Evolutionary conservation across 2,888 invertebrate genomes (phyloP).

Genomic region (Hoplodrina blanda): DNA sequence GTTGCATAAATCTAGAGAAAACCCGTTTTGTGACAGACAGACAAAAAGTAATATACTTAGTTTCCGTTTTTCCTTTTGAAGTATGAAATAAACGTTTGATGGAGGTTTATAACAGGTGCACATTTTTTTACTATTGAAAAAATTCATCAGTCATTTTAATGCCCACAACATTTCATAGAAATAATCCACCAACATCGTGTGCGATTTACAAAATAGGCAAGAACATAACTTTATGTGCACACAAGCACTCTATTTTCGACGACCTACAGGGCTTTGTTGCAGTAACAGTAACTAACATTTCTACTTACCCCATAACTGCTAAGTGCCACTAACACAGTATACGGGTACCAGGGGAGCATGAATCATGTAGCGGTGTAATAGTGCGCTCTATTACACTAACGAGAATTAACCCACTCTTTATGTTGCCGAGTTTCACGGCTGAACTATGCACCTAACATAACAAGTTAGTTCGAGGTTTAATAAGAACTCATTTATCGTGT

Average conservation of each 20-base stretch:
- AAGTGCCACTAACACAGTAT: conserved; percentile 39
- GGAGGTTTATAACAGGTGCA: no score
- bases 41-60: no score
- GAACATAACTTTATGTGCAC: neutral
- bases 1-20: no score
- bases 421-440: conserved; percentile 46
- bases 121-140: no score
- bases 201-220: neutral
- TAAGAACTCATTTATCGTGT: conserved; percentile 28
- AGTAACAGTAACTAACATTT: conserved; percentile 40
- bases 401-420: conserved; percentile 59
- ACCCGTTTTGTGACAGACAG: no score
- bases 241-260: conserved; percentile 2
- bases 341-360: conserved; percentile 52
- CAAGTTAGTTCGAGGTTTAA: conserved; percentile 41
- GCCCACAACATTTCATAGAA: no score
- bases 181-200: no score
- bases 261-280: neutral
- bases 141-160: no score
- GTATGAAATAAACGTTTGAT: no score
- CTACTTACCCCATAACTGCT: conserved; percentile 43
- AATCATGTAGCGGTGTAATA: conserved; percentile 55
- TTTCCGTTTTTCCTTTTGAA: no score
- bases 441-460: conserved; percentile 47
- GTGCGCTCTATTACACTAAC: conserved; percentile 56